Evolutionary conservation across 2,888 invertebrate genomes (phyloP).

Genomic region (Drosophila greeni): DNA sequence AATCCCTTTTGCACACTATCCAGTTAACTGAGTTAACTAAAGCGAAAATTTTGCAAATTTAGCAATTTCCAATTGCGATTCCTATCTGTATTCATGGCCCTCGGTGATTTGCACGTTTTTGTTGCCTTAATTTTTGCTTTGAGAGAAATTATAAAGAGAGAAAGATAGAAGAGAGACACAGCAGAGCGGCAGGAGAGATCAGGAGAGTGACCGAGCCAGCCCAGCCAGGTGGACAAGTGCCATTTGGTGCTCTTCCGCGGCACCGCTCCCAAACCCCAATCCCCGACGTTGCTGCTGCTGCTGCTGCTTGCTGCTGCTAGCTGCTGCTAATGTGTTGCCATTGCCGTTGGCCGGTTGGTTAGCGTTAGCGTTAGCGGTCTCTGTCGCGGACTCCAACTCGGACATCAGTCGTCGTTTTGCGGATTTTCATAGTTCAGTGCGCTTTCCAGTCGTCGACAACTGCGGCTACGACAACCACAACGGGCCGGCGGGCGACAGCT

Average conservation of each 20-base stretch:
- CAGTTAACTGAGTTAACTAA: no score
- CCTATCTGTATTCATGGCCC: neutral
- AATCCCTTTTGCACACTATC: no score
- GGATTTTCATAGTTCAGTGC: slow-evolving; percentile 72
- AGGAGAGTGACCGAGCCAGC: slow-evolving; percentile 17
- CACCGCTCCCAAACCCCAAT: slow-evolving; percentile 9
- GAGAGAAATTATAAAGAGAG: slow-evolving; percentile 6
- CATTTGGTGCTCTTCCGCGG: slow-evolving; percentile 63
- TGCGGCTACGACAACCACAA: slow-evolving; percentile 38
- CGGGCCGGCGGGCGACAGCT: slow-evolving; percentile 50
- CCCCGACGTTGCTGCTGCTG: slow-evolving; percentile 18
- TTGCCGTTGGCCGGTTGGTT: slow-evolving; percentile 41
- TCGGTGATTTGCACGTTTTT: slow-evolving; percentile 11
- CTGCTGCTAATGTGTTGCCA: slow-evolving; percentile 27
- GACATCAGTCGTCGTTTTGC: slow-evolving; percentile 42
- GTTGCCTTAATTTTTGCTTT: neutral
- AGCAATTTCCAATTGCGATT: neutral
- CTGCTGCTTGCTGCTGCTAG: slow-evolving; percentile 6
- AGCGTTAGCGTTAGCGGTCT: slow-evolving; percentile 19
- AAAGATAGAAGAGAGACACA: slow-evolving; percentile 2
- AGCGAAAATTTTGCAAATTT: neutral
- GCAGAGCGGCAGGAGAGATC: slow-evolving; percentile 22
- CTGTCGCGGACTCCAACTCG: slow-evolving; percentile 31
- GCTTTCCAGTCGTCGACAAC: slow-evolving; percentile 71
- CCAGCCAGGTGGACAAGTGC: slow-evolving; percentile 59